phyloP scores from a whole-genome alignment of 2,797 vertebrate genomes.

The Siniperca undulata region DNA sequence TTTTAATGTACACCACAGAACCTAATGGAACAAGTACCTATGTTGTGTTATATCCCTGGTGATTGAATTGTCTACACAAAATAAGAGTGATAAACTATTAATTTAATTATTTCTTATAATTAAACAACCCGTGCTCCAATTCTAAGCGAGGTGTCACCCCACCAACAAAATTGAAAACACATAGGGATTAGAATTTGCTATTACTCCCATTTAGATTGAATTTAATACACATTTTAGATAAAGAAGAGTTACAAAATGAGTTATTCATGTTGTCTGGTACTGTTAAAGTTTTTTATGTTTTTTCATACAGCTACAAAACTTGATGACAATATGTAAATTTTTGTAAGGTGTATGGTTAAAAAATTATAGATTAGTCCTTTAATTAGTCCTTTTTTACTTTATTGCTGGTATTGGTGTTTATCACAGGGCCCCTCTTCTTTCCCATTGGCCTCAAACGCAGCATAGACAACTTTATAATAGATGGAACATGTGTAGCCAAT shows the following conservation, averaged over 20 bases:
- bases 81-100: no score
- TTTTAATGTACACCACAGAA: neutral
- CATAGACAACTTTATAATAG: conserved; percentile 24
- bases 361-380: neutral
- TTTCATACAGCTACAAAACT: neutral
- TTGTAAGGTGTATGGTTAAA: neutral
- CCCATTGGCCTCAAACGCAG: conserved; percentile 44
- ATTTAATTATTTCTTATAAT: no score
- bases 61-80: neutral
- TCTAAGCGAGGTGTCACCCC: neutral
- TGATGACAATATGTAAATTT: neutral
- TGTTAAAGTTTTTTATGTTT: neutral
- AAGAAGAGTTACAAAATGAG: neutral
- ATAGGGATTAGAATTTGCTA: neutral
- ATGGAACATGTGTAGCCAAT: conserved; percentile 67
- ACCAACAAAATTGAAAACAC: neutral
- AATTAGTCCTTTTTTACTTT: neutral
- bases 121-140: neutral
- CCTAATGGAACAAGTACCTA: neutral
- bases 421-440: neutral
- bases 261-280: neutral
- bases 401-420: neutral
- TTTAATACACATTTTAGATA: neutral
- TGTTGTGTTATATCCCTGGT: neutral
- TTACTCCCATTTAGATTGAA: neutral